Evolutionary conservation across 64 coral and sea anemone genomes (phyloP).

Genomic region (Porites australiensis): DNA sequence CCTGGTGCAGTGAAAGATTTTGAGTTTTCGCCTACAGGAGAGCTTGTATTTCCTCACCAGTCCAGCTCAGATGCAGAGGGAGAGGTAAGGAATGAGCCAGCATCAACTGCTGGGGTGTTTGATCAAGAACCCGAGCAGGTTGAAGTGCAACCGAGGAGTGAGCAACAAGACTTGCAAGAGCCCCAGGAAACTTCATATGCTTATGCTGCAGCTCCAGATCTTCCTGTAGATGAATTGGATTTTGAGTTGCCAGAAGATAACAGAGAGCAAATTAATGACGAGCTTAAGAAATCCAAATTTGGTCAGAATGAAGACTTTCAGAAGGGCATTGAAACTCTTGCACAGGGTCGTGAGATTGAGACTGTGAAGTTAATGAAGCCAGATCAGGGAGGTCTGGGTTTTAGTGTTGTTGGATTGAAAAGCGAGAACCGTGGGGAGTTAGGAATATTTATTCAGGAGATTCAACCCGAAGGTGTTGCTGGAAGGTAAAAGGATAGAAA

Average conservation of each 20-base stretch:
- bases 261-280: constrained; percentile 55
- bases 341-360: constrained; percentile 92
- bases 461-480: constrained; percentile 92
- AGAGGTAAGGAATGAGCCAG: constrained; percentile 28
- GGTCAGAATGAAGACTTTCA: constrained; percentile 68
- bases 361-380: constrained; percentile 87
- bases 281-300: constrained; percentile 69
- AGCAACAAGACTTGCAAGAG: too few relatives aligned
- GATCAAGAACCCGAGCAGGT: neutral
- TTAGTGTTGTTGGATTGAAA: constrained; percentile 98
- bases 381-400: constrained; percentile 89
- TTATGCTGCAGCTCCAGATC: neutral
- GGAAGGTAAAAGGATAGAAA: constrained; percentile 67
- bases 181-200: neutral
- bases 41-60: constrained; percentile 79
- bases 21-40: constrained; percentile 91
- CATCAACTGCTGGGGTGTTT: constrained; percentile 56
- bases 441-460: constrained; percentile 98
- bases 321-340: constrained; percentile 73
- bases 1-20: constrained; percentile 80
- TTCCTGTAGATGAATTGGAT: constrained; percentile 33
- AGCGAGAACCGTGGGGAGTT: constrained; percentile 98
- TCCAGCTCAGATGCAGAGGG: constrained; percentile 13
- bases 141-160: neutral
- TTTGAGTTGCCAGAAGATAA: constrained; percentile 75